Conservation (phyloP, 2,888 invertebrate species). For the Mythimna impura region DNA sequence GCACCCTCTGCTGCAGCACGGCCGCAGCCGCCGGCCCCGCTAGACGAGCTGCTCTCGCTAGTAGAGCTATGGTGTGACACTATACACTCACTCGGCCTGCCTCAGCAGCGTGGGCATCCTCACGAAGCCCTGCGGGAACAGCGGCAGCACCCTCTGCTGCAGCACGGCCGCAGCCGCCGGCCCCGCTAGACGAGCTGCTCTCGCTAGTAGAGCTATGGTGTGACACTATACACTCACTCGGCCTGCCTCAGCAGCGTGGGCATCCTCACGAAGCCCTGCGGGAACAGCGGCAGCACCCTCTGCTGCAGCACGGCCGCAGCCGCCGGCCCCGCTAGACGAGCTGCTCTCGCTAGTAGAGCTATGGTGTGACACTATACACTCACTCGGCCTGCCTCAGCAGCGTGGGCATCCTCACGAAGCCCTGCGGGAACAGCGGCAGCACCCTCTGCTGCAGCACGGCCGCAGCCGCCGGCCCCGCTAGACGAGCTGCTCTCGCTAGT, state of each 20-base stretch:
- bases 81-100: constrained; percentile 29
- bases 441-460: not conserved
- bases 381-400: constrained; percentile 88
- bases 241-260: constrained; percentile 87
- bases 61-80: not conserved
- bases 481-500: not conserved
- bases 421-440: constrained; percentile 3
- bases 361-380: constrained; percentile 59
- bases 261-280: constrained; percentile 3
- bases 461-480: not conserved
- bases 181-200: not conserved
- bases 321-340: not conserved
- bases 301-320: not conserved
- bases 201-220: not conserved
- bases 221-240: constrained; percentile 75
- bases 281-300: constrained; percentile 3
- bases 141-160: constrained; percentile 4
- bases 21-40: not conserved
- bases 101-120: constrained; percentile 21
- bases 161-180: not conserved
- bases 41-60: not conserved
- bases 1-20: not conserved
- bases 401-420: constrained; percentile 64
- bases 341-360: not conserved
- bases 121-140: constrained; percentile 11